A percentile compares a stretch with the other conserved stretches of the same genome.
phyloP scores from a whole-genome alignment of 2,797 vertebrate genomes.

The Thripadectes ignobilis region DNA sequence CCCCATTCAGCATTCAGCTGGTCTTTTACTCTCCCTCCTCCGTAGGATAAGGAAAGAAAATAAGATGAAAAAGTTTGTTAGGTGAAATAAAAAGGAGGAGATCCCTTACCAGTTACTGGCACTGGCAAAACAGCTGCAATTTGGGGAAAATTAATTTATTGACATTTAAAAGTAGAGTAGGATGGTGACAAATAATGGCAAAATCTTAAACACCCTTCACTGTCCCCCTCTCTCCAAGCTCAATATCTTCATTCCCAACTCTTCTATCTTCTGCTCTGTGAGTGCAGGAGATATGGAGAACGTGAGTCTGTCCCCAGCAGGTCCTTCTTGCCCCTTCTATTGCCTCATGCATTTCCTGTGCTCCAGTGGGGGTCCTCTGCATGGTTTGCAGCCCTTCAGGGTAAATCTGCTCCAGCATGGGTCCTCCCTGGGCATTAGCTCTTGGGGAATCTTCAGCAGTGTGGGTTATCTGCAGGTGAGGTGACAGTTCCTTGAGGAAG shows the following conservation, averaged over 20 bases:
- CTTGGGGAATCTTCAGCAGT: background rate
- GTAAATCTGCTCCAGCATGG: background rate
- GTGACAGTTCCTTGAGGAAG: background rate
- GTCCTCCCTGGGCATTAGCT: background rate
- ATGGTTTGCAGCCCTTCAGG: background rate
- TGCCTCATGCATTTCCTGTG: background rate
- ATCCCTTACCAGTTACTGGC: background rate
- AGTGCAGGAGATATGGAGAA: background rate
- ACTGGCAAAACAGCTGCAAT: background rate
- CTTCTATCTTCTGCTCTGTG: background rate
- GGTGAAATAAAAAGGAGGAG: background rate
- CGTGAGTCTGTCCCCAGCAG: accelerated
- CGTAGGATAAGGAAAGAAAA: background rate
- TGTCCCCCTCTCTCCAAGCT: accelerated
- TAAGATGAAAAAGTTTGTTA: background rate
- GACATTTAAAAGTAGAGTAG: background rate
- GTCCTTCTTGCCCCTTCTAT: background rate
- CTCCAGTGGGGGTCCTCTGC: background rate
- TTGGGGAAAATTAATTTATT: background rate
- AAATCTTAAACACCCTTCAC: background rate
- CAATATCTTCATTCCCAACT: background rate
- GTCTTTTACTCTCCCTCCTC: background rate
- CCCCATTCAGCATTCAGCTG: no score
- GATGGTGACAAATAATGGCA: background rate
- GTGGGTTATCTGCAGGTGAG: background rate